Base-by-base conservation (phyloP, 2,888 invertebrate species). In the Nomada flava region DNA sequence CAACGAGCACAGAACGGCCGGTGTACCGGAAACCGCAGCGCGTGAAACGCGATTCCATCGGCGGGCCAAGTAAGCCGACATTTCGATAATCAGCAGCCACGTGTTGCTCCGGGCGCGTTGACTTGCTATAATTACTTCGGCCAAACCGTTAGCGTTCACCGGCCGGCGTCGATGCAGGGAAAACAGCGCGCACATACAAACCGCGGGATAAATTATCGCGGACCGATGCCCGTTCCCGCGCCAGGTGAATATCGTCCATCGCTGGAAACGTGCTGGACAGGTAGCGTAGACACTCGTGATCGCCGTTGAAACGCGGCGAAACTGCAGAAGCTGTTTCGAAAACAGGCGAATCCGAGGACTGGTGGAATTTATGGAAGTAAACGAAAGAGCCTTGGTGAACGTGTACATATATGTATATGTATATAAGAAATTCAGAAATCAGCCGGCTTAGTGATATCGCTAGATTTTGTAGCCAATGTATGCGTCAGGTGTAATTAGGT, bases 21-120 rank as follows among this genome's bases (percentile, higher is more conserved):
- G 60, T 71, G 60, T 62, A 71, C 65, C 74, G 78, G 67, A 78
- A 78, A 79, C 71, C 79, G 71, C 67, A 62, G 62, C 79, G 65
- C 79, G 64, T 78, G 79, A 78, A 71, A 71, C 79, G 71, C 79
- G 71, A 82, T 82, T 71, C 62, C 71, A 81, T 82, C 76, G 76
- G 29, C 70, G 68, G 73, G 64, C 59, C 63, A 87, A 80, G 78
- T 71, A 76, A 68, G 69, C 76, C 71, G 81, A 79, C 86, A 81
- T 87, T 87, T 87, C 84, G 87, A 87, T 86, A 87, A 87, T 87
- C 88, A 82, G 84, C 82, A 82, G 86, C 88, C 87, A 87, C 87
- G 86, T 87, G 87, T 87, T 87, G 87, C 87, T 79, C 72, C 74
- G 79, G 57, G 47, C 86, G 73, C 86, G 85, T 84, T 83, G 83